A percentile compares a stretch with the other conserved stretches of the same genome.
Evolutionary conservation across 2,797 vertebrate genomes (phyloP).

Genomic region (Champsocephalus gunnari): DNA sequence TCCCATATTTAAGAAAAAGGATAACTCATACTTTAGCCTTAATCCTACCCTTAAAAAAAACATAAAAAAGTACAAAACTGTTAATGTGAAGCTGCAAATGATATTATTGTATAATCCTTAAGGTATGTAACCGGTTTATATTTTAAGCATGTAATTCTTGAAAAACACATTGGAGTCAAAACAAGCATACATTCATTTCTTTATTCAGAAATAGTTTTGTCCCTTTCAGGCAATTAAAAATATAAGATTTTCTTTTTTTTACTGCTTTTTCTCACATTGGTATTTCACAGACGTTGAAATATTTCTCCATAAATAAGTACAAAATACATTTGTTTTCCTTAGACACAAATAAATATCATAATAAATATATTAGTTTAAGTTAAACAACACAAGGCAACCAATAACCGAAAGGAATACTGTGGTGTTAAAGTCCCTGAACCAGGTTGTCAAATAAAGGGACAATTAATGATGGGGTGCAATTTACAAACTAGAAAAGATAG

Average conservation of each 20-base stretch:
- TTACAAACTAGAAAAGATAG: slow-evolving; percentile 46
- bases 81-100: not conserved
- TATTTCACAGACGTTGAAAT: slow-evolving; percentile 78
- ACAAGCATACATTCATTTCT: slow-evolving; percentile 50
- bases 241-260: slow-evolving; percentile 78
- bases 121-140: no score
- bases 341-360: slow-evolving; percentile 88
- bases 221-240: slow-evolving; percentile 82
- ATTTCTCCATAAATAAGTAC: slow-evolving; percentile 88
- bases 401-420: slow-evolving; percentile 86
- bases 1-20: not conserved
- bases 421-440: slow-evolving; percentile 83
- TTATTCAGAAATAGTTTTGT: slow-evolving; percentile 80
- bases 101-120: not conserved
- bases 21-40: not conserved
- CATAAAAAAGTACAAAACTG: not conserved
- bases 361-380: slow-evolving; percentile 89
- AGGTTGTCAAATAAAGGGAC: slow-evolving; percentile 74
- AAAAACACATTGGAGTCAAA: slow-evolving; percentile 24
- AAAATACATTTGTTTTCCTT: slow-evolving; percentile 85
- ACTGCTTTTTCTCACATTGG: slow-evolving; percentile 73
- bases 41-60: not conserved
- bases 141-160: not conserved
- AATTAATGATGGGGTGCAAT: slow-evolving; percentile 57
- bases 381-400: slow-evolving; percentile 81